Base-by-base conservation (phyloP, 2,888 invertebrate genomes). In the Drosophila gaucha region DNA sequence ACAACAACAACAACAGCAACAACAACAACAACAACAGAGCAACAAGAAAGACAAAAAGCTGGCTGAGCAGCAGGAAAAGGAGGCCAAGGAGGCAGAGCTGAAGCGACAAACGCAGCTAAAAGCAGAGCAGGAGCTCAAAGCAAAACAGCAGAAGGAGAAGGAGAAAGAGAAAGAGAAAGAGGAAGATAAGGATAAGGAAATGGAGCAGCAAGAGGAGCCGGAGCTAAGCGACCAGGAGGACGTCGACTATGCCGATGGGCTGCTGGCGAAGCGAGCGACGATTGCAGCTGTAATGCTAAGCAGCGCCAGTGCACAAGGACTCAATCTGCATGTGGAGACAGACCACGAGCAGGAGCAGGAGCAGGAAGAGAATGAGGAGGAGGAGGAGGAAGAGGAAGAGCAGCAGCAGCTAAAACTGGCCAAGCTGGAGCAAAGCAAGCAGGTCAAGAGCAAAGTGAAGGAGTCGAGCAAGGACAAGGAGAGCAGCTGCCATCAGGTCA, bases 251-350 rank as follows among this genome's bases (percentile, higher is more conserved):
- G 79, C 82, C 0, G 79, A 84, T 41, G 73, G 69, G 6, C 24
- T 86, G 41, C 22, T 83, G 49, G 78, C 79, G 43, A 77, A 82
- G 20, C 76, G 80, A 33, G 55, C 38, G 0, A 64, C 59, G 36
- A 70, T 78, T 12, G 78, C 74, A 1, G 72, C 80, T 3, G 68
- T 68, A 0, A 78, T 85, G 76, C 70, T 72, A 10, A 80, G 79
- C 58, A 87, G 87, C 41, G 84, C 85, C 63, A 86, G 67, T 44
- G 74, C 82, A 0, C 79, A 84, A 26, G 85, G 80, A 10, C 43
- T 83, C 18, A 67, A 38, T 36, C 12, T 86, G 51, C 80, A 78
- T 22, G 75, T 83, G 20, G 65, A 80, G 36, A 66, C n/a, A 8
- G 46, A 50, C 2, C 12, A 33, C 20, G 9, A 46, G 31, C 8